Evolutionary conservation across 2,888 invertebrate species (phyloP), one percentile per base, ranked within the genome.

Genomic region (Fragum sueziense): DNA sequence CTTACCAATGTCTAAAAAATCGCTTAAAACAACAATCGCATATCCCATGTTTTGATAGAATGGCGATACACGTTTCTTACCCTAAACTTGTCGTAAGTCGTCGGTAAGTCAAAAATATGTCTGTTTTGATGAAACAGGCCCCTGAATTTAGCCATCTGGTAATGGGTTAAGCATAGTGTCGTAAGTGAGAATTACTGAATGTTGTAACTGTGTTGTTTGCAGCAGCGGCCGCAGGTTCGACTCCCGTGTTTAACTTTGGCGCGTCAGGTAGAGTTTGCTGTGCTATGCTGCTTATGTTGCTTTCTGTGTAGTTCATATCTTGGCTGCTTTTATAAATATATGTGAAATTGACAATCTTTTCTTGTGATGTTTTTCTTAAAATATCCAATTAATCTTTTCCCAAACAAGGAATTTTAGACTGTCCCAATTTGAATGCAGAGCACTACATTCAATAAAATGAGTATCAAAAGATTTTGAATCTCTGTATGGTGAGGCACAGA

Each of bases 191-290:
- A 47, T n/a, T 47, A 41, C 51, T 52, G n/a, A 17, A 69, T 69
- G 52, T 69, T 52, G 69, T 52, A 29, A 20, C 14, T 14, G n/a
- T 65, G 41, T 65, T 65, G 65, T 65, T 65, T 65, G 14, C 65
- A 65, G 52, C 51, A 22, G 70, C 70, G 4, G 65, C 76, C n/a
- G 33, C 70, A 65, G 54, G 57, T 59, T 69, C 70, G 1, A 29
- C 76, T 7, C 76, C 80, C 25, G 74, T 61, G 52, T 80, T 80
- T 74, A 80, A 76, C 74, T 80, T 80, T 68, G 70, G 70, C 29
- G 52, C 74, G 6, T 34, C 76, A 76, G 80, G 80, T 80, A 80
- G 41, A 41, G 59, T 70, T n/a, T 52, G 47, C 27, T 31, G 41
- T 65, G 65, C 65, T 41, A 34, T 25, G 65, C 25, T 65, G 37